Evolutionary conservation across 2,797 vertebrate species (phyloP), one percentile per base, ranked within the genome.

Genomic region (Emys orbicularis): DNA sequence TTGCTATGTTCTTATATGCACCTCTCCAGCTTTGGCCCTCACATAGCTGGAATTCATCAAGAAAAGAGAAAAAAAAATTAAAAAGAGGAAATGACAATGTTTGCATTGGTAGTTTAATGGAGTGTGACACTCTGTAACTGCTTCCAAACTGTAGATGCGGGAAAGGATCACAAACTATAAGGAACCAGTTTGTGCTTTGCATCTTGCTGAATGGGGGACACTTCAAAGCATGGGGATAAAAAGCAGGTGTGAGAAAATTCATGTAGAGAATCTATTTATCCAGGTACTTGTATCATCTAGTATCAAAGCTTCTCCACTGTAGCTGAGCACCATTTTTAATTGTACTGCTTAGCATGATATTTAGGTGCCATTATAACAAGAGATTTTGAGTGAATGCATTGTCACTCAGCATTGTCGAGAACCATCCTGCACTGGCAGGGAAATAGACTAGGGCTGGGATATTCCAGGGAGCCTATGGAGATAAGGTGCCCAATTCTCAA

Each of bases 231-330:
- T 68, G n/a, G 34, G 61, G 18, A 21, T 68, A n/a, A 84, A 29
- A 15, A 81, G 3, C 1, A 0, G 11, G 9, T 11, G 7, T 50
- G 53, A 0, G 1, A 41, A 54, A 44, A 29, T 82, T 68, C 34
- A 27, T n/a, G 37, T 23, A 37, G 44, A 31, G 7, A 80, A 52
- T 21, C 19, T 5, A 16, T 77, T 37, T 3, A 84, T 56, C 34
- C 47, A 82, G 53, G 25, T 84, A 57, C 56, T 86, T 65, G 16
- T 11, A 10, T 37, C 31, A 47, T 56, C 52, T 91, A 47, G 53
- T 61, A 6, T 93, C 57, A 65, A 72, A 41, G 25, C 44, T 81
- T 90, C 54, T 81, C n/a, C 27, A 4, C 50, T 80, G n/a, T 85
- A 57, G 56, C 34, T 61, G 57, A 77, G 2, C 41, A 76, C 13